These are phyloP conservation scores for Orientallactaga sibirica DNA, from an alignment of 2,797 vertebrate genomes.

Conservation along the genomic window DNA sequence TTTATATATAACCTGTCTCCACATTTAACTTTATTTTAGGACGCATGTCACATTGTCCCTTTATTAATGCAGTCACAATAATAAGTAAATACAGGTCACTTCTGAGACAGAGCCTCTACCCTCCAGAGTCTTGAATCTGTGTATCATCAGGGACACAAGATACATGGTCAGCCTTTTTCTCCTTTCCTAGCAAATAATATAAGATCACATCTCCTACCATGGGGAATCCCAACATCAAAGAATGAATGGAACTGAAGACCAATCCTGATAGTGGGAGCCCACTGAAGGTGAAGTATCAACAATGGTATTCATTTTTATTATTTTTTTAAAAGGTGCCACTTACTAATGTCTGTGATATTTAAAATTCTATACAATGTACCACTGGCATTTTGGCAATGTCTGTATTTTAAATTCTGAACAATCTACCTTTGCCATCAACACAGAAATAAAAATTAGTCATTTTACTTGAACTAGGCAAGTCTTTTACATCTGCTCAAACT, in stretches of 20 bases:
- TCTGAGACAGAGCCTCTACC: background rate
- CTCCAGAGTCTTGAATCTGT: slow-evolving; percentile 17
- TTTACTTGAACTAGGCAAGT: background rate
- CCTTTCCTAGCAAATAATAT: background rate
- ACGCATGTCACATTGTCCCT: background rate
- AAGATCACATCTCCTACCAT: background rate
- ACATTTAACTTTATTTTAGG: slow-evolving; percentile 38
- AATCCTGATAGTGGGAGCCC: background rate
- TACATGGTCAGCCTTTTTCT: background rate
- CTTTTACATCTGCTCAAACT: slow-evolving; percentile 11
- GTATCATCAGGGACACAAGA: background rate
- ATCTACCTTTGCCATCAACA: background rate
- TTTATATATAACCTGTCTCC: background rate
- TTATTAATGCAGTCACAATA: slow-evolving; percentile 42
- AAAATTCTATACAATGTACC: slow-evolving; percentile 35
- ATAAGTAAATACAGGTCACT: slow-evolving; percentile 10
- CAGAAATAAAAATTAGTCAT: slow-evolving; percentile 2
- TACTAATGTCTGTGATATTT: slow-evolving; percentile 27
- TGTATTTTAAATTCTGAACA: slow-evolving; percentile 43
- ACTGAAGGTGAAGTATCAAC: slow-evolving; percentile 14
- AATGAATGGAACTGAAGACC: background rate
- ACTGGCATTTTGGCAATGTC: background rate
- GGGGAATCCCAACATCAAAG: background rate
- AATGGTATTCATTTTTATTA: slow-evolving; percentile 14
- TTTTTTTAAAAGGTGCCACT: background rate